Evolutionary conservation across 35 echinoderm and acorn worm genomes (phyloP), one percentile per base, ranked within the genome.

Genomic region (Nesometra sesokonis): DNA sequence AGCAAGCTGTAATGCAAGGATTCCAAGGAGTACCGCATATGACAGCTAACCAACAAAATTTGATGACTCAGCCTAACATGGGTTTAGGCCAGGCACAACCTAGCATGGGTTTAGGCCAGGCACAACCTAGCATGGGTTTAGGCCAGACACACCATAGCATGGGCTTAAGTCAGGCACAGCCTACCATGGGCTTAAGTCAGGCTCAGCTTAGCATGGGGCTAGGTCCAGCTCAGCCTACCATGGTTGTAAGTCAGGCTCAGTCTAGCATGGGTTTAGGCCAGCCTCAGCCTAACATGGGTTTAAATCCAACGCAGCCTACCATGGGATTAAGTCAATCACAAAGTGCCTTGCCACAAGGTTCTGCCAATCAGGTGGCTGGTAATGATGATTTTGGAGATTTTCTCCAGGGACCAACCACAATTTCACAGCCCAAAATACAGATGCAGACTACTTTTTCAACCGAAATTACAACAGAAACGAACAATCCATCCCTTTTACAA

Each of bases 371-470:
- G 32, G 7, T 5, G 0, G 80, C 80, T 33, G 80, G 17, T 8
- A 38, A 37, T 39, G 81, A 83, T 39, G 81, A 38, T 30, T 83
- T 83, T 39, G 81, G 81, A 83, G 81, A 83, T 11, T 83, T 83
- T 30, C 34, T 38, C 34, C n/a, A 35, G 15, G 81, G 81, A 30
- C 81, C 81, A 35, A 83, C 81, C 11, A 13, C 13, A 21, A 23
- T n/a, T 83, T 34, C 81, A 0, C n/a, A 37, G 23, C 32, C 32
- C 5, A 9, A 1, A 17, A 35, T 39, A 9, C 4, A 30, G 34
- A 5, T 19, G 27, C 80, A 81, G 19, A 83, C 33, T 11, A 38
- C 29, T 3, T 37, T 37, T 23, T 36, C 81, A 8, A 34, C 81
- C 37, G 34, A 36, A 11, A 39, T 38, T 0, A 4, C 34, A 11